Evolutionary conservation across 2,888 invertebrate species (phyloP).

Genomic region (Acanthosepion pharaonis): DNA sequence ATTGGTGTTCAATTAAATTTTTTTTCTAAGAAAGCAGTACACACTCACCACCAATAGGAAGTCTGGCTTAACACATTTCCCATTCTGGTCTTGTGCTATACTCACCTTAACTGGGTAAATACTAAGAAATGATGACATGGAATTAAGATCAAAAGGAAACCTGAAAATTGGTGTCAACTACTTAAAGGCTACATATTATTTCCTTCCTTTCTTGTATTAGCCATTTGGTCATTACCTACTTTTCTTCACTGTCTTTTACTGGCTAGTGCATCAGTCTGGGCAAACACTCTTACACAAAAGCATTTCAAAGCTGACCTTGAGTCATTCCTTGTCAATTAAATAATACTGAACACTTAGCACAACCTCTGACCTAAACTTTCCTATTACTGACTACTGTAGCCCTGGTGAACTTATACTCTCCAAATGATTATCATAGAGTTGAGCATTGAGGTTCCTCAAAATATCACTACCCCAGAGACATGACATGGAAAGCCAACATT

Average conservation of each 20-base stretch:
- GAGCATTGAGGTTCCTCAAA: no score
- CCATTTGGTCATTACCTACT: neutral
- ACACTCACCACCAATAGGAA: no score
- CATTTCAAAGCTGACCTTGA: neutral
- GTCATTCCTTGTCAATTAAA: neutral
- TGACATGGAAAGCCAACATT: no score
- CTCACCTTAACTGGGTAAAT: neutral
- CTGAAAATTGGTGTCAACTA: neutral
- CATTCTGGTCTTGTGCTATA: neutral
- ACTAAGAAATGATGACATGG: neutral
- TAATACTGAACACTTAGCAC: neutral
- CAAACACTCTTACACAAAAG: conserved; percentile 7
- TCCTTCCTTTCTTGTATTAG: neutral
- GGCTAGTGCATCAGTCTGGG: neutral
- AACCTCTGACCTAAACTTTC: neutral
- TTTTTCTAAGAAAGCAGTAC: no score
- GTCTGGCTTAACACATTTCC: neutral
- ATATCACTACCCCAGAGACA: no score
- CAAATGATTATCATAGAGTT: no score
- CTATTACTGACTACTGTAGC: neutral
- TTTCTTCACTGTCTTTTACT: neutral
- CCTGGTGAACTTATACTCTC: no score
- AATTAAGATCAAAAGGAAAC: neutral
- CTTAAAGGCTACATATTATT: neutral
- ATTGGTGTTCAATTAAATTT: no score